phyloP scores from a whole-genome alignment of 2,888 invertebrate species.

The Marronus borbonicus region DNA sequence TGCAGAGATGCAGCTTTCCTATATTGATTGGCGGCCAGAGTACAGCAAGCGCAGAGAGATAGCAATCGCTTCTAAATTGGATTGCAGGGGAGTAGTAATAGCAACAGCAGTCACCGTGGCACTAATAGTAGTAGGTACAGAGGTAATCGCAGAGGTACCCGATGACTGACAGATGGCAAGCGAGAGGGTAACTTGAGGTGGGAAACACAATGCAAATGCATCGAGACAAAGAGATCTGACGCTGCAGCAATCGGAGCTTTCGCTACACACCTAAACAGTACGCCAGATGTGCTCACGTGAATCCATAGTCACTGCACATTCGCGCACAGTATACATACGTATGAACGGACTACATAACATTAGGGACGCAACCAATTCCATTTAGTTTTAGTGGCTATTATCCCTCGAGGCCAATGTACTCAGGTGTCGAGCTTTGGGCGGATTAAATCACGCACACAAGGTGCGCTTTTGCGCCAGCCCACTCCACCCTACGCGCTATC shows the following conservation, averaged over 20 bases:
- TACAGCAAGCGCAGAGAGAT: slow-evolving; percentile 60
- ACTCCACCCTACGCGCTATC: slow-evolving; percentile 14
- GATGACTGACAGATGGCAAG: slow-evolving; percentile 71
- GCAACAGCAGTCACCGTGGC: slow-evolving; percentile 35
- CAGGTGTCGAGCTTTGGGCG: slow-evolving; percentile 70
- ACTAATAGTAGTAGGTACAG: slow-evolving; percentile 18
- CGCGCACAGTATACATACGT: slow-evolving; percentile 31
- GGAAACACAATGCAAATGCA: slow-evolving; percentile 69
- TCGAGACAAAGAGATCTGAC: slow-evolving; percentile 67
- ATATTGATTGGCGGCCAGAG: slow-evolving; percentile 63
- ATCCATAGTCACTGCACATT: slow-evolving; percentile 58
- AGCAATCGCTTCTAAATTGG: slow-evolving; percentile 71
- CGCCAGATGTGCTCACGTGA: slow-evolving; percentile 70
- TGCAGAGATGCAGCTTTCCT: slow-evolving; percentile 52
- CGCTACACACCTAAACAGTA: slow-evolving; percentile 57
- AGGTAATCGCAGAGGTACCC: slow-evolving; percentile 54
- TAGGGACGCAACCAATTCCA: slow-evolving; percentile 65
- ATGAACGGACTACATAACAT: slow-evolving; percentile 52
- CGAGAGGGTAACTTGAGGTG: slow-evolving; percentile 70
- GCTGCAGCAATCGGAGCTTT: slow-evolving; percentile 61
- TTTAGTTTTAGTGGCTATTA: slow-evolving; percentile 70
- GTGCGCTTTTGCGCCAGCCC: slow-evolving; percentile 56
- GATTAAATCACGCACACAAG: slow-evolving; percentile 70
- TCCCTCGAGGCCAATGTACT: slow-evolving; percentile 69
- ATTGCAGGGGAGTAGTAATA: slow-evolving; percentile 62